Conservation (phyloP, 2,797 vertebrate species). For the Salmo trutta region DNA sequence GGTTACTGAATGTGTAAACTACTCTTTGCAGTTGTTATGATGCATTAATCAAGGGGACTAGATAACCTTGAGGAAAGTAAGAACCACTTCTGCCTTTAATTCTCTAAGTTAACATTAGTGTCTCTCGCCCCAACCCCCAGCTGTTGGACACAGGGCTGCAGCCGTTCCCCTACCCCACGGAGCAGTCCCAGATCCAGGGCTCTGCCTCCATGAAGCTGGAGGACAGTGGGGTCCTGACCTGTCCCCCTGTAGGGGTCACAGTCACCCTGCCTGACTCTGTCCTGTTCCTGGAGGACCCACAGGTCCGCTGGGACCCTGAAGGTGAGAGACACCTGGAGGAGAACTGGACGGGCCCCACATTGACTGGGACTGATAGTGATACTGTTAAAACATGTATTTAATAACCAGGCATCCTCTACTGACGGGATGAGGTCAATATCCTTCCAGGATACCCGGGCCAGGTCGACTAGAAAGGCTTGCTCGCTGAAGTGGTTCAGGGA, state of each 20-base stretch:
- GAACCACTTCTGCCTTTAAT: no score
- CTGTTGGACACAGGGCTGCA: conserved; percentile 74
- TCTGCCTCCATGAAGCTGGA: conserved; percentile 30
- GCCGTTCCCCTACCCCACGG: conserved; percentile 68
- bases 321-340: conserved; percentile 63
- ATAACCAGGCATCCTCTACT: no score
- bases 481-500: no score
- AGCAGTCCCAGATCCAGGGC: conserved; percentile 30
- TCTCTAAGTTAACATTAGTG: neutral
- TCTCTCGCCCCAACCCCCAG: conserved; percentile 63
- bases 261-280: conserved; percentile 72
- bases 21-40: no score
- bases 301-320: conserved; percentile 81
- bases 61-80: no score
- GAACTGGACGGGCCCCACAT: neutral
- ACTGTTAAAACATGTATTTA: neutral
- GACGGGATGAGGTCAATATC: no score
- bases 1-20: no score
- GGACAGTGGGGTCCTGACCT: conserved; percentile 43
- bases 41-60: no score
- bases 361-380: neutral
- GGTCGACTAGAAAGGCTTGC: no score
- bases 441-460: no score
- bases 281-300: conserved; percentile 80
- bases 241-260: conserved; percentile 70